phyloP scores from a whole-genome alignment of 2,888 invertebrate genomes.

The Tolmerus cingulatus region DNA sequence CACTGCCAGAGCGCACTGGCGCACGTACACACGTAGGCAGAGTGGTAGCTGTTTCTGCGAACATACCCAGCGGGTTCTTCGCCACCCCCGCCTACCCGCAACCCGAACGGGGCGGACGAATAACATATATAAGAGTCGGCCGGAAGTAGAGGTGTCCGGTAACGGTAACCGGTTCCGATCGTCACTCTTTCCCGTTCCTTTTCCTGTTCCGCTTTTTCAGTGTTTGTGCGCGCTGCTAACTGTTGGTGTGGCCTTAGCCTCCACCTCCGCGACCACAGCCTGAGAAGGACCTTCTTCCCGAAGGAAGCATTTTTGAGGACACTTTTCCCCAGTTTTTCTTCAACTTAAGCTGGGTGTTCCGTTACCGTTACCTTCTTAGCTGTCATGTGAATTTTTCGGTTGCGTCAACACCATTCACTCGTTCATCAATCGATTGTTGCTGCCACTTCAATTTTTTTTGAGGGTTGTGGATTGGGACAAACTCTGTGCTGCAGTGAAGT shows the following conservation, averaged over 20 bases:
- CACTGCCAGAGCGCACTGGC: background rate
- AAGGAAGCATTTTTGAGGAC: slow-evolving; percentile 37
- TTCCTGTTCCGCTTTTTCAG: slow-evolving; percentile 60
- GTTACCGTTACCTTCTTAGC: slow-evolving; percentile 19
- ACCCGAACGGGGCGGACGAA: slow-evolving; percentile 11
- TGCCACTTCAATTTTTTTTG: background rate
- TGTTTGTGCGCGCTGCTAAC: slow-evolving; percentile 45
- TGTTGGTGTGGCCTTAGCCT: slow-evolving; percentile 44
- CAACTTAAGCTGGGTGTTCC: slow-evolving; percentile 22
- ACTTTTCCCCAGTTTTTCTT: slow-evolving; percentile 34
- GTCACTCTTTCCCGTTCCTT: slow-evolving; percentile 65
- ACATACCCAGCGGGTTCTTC: background rate
- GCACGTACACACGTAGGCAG: slow-evolving; percentile 30
- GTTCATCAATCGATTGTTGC: background rate
- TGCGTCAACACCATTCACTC: background rate
- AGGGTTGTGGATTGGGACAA: slow-evolving; percentile 2
- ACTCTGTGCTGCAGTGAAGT: slow-evolving; percentile 2
- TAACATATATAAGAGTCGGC: slow-evolving; percentile 58
- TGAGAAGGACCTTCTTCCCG: slow-evolving; percentile 11
- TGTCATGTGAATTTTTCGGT: slow-evolving; percentile 26
- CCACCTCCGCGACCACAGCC: slow-evolving; percentile 8
- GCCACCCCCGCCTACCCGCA: slow-evolving; percentile 5
- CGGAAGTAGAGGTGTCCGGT: slow-evolving; percentile 66
- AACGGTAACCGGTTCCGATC: slow-evolving; percentile 66
- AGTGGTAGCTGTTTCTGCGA: background rate